Evolutionary conservation across 2,113 vertebrate species (phyloP), one percentile per base, ranked within the genome.

Genomic region (Proteles cristata): DNA sequence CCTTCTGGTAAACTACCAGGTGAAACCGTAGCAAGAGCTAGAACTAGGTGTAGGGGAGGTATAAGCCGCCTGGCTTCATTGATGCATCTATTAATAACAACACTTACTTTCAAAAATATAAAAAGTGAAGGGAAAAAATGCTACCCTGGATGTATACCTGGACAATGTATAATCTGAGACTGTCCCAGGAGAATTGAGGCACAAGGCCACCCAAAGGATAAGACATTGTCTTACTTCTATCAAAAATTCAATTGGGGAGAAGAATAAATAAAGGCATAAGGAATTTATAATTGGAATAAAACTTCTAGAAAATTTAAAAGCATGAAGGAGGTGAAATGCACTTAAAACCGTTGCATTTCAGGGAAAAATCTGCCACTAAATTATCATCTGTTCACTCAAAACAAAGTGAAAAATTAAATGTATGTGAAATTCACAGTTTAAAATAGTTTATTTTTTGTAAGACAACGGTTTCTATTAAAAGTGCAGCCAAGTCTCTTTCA

Each of bases 361-460:
- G 68, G 71, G 23, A 94, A 61, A 96, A 95, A 96, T 97, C 79
- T 97, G 79, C 95, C 94, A 53, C 88, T 80, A 90, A 96, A 80
- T 93, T 96, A 90, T 97, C 97, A 93, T 98, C 95, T 97, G 97
- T 93, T 97, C 90, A 45, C 66, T 98, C 89, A 96, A 97, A 97
- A 94, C 88, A 95, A 95, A 90, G 79, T 93, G 77, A 95, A 98
- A 95, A 96, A 84, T 93, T 93, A 88, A 97, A 95, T 95, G 87
- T 89, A 96, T 95, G 83, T 94, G 85, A 93, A 97, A 95, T 93
- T 98, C 96, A 96, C 95, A 97, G 94, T 97, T 95, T 83, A 96
- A 96, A 97, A 81, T 93, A 93, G 77, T 97, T 97, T 93, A 92
- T 95, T 95, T 96, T 84, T 96, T 93, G 10, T 92, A 95, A 97